A percentile compares a stretch with the other conserved stretches of the same genome.
Conservation (phyloP, 2,113 vertebrate species). For the Charina bottae region DNA sequence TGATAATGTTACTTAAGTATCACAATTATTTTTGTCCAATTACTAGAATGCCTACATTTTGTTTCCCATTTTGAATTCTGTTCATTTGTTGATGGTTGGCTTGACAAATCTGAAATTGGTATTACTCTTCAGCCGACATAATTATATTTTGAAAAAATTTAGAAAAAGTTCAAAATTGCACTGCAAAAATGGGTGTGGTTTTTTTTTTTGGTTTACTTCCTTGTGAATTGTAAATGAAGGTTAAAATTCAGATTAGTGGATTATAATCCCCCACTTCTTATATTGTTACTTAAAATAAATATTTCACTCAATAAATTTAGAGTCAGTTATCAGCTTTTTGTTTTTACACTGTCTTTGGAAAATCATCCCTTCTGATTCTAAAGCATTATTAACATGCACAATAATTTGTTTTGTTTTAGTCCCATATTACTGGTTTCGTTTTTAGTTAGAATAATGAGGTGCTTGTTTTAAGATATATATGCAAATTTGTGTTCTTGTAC, state of each 20-base stretch:
- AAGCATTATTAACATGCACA: conserved; percentile 59
- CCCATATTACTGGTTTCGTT: conserved; percentile 47
- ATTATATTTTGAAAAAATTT: background rate
- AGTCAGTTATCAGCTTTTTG: conserved; percentile 38
- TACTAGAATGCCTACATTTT: background rate
- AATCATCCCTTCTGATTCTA: conserved; percentile 50
- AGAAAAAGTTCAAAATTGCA: conserved; percentile 20
- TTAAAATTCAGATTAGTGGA: conserved; percentile 14
- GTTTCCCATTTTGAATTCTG: background rate
- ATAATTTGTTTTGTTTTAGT: conserved; percentile 60
- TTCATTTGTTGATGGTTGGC: conserved; percentile 31
- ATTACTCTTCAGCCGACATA: conserved; percentile 3
- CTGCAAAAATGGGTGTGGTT: background rate
- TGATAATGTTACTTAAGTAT: conserved; percentile 8
- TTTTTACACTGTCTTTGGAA: conserved; percentile 36
- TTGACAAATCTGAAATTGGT: conserved; percentile 39
- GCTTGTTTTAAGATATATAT: conserved; percentile 15
- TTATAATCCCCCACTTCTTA: background rate
- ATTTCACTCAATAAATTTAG: conserved; percentile 49
- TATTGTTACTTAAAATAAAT: conserved; percentile 35
- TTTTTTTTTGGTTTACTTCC: conserved; percentile 24
- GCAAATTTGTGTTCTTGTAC: background rate
- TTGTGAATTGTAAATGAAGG: conserved; percentile 16
- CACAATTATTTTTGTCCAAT: background rate
- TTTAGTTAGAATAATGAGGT: conserved; percentile 45